Evolutionary conservation across 2,113 vertebrate genomes (phyloP), one percentile per base, ranked within the genome.

Genomic region (Charadrius vociferus): DNA sequence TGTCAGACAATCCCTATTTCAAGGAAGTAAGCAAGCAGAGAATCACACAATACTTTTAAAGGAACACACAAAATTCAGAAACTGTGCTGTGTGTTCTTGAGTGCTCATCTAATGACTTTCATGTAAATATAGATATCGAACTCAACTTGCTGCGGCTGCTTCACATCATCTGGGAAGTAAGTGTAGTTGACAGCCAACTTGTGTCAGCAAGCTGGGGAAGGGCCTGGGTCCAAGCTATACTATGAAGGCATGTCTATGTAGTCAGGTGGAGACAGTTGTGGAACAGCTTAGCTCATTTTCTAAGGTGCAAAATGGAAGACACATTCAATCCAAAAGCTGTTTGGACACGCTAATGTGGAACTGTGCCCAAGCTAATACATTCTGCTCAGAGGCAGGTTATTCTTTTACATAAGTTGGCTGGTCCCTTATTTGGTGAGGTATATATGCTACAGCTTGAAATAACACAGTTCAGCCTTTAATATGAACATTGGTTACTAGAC

Each of bases 261-360:
- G 95, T 94, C 94, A 95, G 83, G 68, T 74, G 89, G 93, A 97
- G 83, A 84, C 68, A 52, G 89, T 47, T 84, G 29, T 94, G 95
- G 96, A 97, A 96, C 20, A 84, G 86, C 65, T 96, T 96, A 96
- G 91, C 73, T 97, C 94, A 96, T 89, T 96, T 93, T 97, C 86
- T 96, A 86, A 94, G 86, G 65, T 81, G 91, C 89, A 97, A 91
- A 95, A 93, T 95, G 91, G 94, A 93, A 96, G 94, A 94, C 37
- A 63, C 12, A 30, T 71, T 86, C 89, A 93, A 59, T 89, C 93
- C 94, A 94, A 95, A 95, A 88, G 70, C 91, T 94, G 95, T 91
- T 95, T 89, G 95, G 93, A 95, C 95, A 94, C 0, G 91, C 77
- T 94, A 67, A 24, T 39, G 83, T 86, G 93, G 83, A 96, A 71